Evolutionary conservation across 2,888 invertebrate genomes (phyloP).

Genomic region (Heteromurus nitidus): DNA sequence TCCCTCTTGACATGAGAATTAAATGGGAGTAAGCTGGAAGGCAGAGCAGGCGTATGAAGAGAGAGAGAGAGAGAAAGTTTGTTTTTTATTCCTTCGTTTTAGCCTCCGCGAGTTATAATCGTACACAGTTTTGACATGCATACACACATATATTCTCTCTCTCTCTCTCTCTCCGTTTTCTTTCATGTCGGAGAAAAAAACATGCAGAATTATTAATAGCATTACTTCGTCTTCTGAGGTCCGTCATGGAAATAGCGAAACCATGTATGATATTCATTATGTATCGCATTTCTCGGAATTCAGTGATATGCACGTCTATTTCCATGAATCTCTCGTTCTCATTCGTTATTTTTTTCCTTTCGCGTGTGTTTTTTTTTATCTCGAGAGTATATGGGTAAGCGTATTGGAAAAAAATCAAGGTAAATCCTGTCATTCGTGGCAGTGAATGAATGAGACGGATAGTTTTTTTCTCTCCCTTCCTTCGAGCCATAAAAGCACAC

Average conservation of each 20-base stretch:
- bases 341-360: neutral
- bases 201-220: slow-evolving; percentile 12
- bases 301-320: neutral
- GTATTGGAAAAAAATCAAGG: slow-evolving; percentile 14
- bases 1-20: slow-evolving; percentile 27
- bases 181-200: neutral
- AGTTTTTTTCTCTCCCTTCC: neutral
- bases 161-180: neutral
- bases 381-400: neutral
- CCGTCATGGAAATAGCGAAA: too few species aligned
- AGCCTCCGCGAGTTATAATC: too few species aligned
- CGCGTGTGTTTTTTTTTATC: neutral
- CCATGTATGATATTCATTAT: slow-evolving; percentile 13
- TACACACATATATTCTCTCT: neutral
- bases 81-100: neutral
- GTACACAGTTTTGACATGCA: neutral
- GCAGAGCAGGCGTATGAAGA: neutral
- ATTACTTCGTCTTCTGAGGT: neutral
- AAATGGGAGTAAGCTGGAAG: slow-evolving; percentile 18
- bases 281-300: neutral
- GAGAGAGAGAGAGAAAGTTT: neutral
- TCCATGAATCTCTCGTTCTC: neutral
- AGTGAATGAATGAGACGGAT: slow-evolving; percentile 46
- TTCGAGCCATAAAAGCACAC: neutral
- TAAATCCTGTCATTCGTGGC: slow-evolving; percentile 38